Evolutionary conservation across 2,113 vertebrate genomes (phyloP).

Genomic region (Scopus umbretta): DNA sequence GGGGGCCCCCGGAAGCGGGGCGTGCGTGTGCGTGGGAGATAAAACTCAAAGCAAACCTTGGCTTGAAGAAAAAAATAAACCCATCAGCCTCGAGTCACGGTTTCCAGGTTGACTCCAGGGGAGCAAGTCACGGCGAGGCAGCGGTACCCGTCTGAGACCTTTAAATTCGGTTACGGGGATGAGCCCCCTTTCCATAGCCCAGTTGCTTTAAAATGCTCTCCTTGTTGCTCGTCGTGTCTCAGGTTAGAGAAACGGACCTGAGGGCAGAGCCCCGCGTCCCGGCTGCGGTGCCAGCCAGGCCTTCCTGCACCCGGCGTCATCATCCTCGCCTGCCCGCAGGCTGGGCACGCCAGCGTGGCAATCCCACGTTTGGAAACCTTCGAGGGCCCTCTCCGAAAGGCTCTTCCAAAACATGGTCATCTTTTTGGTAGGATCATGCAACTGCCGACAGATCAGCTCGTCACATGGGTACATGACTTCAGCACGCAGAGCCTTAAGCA

Average conservation of each 20-base stretch:
- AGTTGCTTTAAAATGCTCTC: neutral
- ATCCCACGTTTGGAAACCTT: accelerated
- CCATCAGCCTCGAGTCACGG: neutral
- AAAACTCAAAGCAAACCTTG: neutral
- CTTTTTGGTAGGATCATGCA: neutral
- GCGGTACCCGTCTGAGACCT: neutral
- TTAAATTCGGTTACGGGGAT: neutral
- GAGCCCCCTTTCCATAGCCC: neutral
- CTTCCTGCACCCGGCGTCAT: neutral
- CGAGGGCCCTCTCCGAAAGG: neutral
- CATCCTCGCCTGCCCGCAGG: neutral
- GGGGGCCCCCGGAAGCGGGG: neutral
- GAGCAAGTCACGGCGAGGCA: neutral
- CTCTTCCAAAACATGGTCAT: accelerated
- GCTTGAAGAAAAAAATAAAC: neutral
- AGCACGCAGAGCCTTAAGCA: neutral
- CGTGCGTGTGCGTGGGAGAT: neutral
- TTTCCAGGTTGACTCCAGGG: neutral
- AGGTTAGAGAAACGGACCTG: neutral
- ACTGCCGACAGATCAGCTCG: neutral
- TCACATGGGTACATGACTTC: accelerated
- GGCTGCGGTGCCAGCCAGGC: accelerated
- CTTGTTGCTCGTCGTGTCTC: neutral
- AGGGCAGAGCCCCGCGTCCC: neutral
- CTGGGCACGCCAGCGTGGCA: accelerated